phyloP scores from a whole-genome alignment of 64 coral and sea anemone species.

The Montipora cactus region DNA sequence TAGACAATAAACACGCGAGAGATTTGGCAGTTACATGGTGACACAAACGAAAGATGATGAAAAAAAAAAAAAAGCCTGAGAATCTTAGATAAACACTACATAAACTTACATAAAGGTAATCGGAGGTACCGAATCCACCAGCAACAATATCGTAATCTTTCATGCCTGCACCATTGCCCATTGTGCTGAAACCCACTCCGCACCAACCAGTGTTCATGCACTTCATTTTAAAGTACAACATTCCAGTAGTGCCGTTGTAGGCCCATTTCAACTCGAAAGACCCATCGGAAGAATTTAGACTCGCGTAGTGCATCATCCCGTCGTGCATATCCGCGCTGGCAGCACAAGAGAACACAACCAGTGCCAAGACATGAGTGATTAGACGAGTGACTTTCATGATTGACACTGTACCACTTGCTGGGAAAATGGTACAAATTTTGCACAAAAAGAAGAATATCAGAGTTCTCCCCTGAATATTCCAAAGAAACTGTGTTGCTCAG shows the following conservation, averaged over 20 bases:
- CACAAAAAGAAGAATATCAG: background rate
- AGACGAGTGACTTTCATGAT: background rate
- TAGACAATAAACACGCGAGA: too few relatives aligned
- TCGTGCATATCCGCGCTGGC: background rate
- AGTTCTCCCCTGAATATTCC: background rate
- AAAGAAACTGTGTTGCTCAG: background rate
- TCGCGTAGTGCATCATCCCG: background rate
- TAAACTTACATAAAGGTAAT: slow-evolving; percentile 8
- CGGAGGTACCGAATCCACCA: background rate
- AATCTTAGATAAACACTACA: too few relatives aligned
- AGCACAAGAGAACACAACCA: background rate
- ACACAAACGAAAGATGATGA: too few relatives aligned
- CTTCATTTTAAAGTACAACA: slow-evolving; percentile 9
- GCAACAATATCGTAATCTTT: slow-evolving; percentile 20
- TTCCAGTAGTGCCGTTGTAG: background rate
- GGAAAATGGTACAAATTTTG: background rate
- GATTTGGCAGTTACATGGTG: too few relatives aligned
- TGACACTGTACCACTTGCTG: background rate
- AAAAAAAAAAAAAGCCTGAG: too few relatives aligned
- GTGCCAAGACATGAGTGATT: background rate
- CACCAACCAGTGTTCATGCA: background rate
- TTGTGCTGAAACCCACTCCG: background rate
- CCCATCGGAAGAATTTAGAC: background rate
- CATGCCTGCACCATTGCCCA: background rate
- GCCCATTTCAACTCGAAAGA: slow-evolving; percentile 8